Percentiles rank a stretch among this genome's conserved stretches.
These are phyloP conservation scores for Patella vulgata DNA, from an alignment of 1,140 invertebrate genomes.

Conservation along the genomic window DNA sequence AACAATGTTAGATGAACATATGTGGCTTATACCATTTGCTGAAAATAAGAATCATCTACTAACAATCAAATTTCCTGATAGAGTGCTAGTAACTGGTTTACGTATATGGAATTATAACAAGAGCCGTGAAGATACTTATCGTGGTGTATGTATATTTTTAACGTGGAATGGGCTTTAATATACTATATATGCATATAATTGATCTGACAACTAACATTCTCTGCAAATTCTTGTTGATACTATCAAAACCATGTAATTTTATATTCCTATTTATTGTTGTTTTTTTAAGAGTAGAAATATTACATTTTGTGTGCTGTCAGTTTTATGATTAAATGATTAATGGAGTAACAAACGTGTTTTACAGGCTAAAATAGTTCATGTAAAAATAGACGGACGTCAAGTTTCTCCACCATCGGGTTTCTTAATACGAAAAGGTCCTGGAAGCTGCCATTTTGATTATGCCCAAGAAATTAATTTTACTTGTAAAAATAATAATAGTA, in stretches of 20 bases:
- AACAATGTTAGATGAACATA: constrained; percentile 66
- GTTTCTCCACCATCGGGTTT: constrained; percentile 68
- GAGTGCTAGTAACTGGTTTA: constrained; percentile 67
- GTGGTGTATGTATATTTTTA: constrained; percentile 74
- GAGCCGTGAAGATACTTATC: constrained; percentile 77
- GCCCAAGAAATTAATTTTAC: constrained; percentile 74
- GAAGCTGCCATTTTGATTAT: constrained; percentile 78
- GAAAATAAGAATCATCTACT: constrained; percentile 56
- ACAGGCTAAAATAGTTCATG: constrained; percentile 63
- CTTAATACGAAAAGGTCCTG: constrained; percentile 76
- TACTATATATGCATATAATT: too few relatives aligned
- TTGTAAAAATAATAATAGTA: background rate
- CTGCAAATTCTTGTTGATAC: too few relatives aligned
- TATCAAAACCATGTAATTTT: too few relatives aligned
- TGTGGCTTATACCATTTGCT: constrained; percentile 70
- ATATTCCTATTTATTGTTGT: too few relatives aligned
- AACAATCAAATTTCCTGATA: constrained; percentile 56
- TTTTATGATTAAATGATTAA: too few relatives aligned
- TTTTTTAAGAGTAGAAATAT: background rate
- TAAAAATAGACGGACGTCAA: constrained; percentile 59
- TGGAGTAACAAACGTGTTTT: too few relatives aligned
- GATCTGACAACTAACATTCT: too few relatives aligned
- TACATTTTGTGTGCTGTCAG: too few relatives aligned
- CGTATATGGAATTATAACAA: constrained; percentile 86
- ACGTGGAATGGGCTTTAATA: too few relatives aligned